Conservation (phyloP, 2,888 invertebrate genomes). For the Drosophila testacea region DNA sequence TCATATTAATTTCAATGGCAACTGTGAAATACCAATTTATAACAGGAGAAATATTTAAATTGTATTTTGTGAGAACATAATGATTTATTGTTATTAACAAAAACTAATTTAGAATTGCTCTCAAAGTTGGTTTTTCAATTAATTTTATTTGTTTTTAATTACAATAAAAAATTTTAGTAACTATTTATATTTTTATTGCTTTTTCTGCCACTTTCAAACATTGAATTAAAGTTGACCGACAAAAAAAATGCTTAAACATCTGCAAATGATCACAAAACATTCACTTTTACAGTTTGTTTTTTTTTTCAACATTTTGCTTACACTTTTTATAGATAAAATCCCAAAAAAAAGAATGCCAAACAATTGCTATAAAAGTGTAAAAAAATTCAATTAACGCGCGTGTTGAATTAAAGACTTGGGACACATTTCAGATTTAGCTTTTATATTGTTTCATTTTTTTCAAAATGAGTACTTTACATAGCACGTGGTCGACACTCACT, state of each 20-base stretch:
- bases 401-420: slow-evolving; percentile 58
- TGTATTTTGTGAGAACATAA: too few species aligned
- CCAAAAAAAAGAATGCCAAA: slow-evolving; percentile 32
- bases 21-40: neutral
- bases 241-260: slow-evolving; percentile 15
- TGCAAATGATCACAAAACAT: slow-evolving; percentile 23
- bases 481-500: slow-evolving; percentile 43
- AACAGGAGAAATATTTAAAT: too few species aligned
- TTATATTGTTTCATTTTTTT: slow-evolving; percentile 12
- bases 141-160: too few species aligned
- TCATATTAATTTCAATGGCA: neutral
- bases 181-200: neutral
- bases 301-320: slow-evolving; percentile 11
- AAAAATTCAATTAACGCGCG: slow-evolving; percentile 61
- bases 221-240: slow-evolving; percentile 13
- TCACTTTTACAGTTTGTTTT: slow-evolving; percentile 4
- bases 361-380: slow-evolving; percentile 50
- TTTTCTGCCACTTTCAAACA: neutral
- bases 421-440: slow-evolving; percentile 53
- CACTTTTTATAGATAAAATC: slow-evolving; percentile 1
- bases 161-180: too few species aligned
- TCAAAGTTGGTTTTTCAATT: too few species aligned
- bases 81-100: too few species aligned
- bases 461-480: slow-evolving; percentile 42
- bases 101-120: too few species aligned